A percentile compares a stretch with the other conserved stretches of the same genome.
phyloP scores from a whole-genome alignment of 2,888 invertebrate species.

The Lycocerus yunnanus region DNA sequence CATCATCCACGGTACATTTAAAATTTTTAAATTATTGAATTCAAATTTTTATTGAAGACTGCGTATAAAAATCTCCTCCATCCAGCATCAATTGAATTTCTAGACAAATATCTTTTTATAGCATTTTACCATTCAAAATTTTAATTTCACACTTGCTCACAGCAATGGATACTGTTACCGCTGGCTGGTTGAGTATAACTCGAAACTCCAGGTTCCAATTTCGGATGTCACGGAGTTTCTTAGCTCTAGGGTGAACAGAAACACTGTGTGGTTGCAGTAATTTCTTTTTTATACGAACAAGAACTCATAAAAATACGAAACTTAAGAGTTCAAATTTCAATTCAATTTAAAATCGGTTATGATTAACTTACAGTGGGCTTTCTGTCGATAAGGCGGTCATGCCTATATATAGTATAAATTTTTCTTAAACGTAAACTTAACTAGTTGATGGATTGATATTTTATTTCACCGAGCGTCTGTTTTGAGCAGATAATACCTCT shows the following conservation, averaged over 20 bases:
- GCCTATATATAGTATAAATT: not conserved
- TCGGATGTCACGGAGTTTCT: not conserved
- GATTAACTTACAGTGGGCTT: not conserved
- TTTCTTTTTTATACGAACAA: not conserved
- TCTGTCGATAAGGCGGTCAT: not conserved
- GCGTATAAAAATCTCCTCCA: not conserved
- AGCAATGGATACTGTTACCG: not conserved
- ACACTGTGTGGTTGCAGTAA: not conserved
- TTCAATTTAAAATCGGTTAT: not conserved
- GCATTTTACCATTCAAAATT: not conserved
- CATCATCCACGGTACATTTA: not conserved
- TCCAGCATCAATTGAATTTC: not conserved
- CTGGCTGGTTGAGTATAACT: not conserved
- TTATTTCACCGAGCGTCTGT: constrained; percentile 44
- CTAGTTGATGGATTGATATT: constrained; percentile 44
- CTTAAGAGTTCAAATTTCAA: not conserved
- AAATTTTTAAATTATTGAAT: too few relatives aligned
- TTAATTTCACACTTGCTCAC: not conserved
- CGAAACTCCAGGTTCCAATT: not conserved
- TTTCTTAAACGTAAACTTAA: constrained; percentile 17
- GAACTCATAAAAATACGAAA: not conserved
- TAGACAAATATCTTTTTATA: too few relatives aligned
- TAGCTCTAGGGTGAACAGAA: not conserved
- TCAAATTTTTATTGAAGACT: not conserved
- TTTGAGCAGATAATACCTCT: constrained; percentile 44